phyloP scores from a whole-genome alignment of 2,113 vertebrate genomes.

The Dolichallabes microphthalmus region DNA sequence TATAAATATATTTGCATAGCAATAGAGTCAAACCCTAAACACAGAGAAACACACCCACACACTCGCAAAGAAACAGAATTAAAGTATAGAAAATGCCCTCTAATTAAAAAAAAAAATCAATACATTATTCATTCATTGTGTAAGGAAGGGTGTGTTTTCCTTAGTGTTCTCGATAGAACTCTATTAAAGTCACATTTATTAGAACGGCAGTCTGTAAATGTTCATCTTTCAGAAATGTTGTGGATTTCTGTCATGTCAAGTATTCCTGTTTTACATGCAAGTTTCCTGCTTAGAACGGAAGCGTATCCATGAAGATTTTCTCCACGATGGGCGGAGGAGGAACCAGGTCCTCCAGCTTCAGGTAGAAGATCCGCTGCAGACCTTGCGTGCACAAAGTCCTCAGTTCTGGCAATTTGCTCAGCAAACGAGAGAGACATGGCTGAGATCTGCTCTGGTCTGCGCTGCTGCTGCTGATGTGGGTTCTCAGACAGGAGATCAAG shows the following conservation, averaged over 20 bases:
- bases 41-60: slow-evolving; percentile 53
- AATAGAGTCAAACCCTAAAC: slow-evolving; percentile 49
- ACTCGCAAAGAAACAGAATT: slow-evolving; percentile 40
- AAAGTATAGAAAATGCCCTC: slow-evolving; percentile 47
- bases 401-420: slow-evolving; percentile 90
- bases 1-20: slow-evolving; percentile 57
- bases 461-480: slow-evolving; percentile 76
- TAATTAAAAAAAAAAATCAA: slow-evolving; percentile 24
- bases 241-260: neutral
- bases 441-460: slow-evolving; percentile 74
- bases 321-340: slow-evolving; percentile 89
- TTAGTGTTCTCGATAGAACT: neutral
- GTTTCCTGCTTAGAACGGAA: slow-evolving; percentile 81
- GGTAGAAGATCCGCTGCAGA: slow-evolving; percentile 93
- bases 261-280: neutral
- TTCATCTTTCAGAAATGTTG: neutral
- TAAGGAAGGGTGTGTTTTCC: neutral
- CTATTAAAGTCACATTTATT: neutral
- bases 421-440: slow-evolving; percentile 81
- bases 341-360: slow-evolving; percentile 91
- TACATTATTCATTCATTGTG: neutral
- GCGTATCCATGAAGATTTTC: slow-evolving; percentile 92
- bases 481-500: slow-evolving; percentile 87
- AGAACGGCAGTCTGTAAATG: neutral
- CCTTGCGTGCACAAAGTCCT: slow-evolving; percentile 93